Evolutionary conservation across 2,113 vertebrate species (phyloP), one percentile per base, ranked within the genome.

Genomic region (Embiotoca jacksoni): DNA sequence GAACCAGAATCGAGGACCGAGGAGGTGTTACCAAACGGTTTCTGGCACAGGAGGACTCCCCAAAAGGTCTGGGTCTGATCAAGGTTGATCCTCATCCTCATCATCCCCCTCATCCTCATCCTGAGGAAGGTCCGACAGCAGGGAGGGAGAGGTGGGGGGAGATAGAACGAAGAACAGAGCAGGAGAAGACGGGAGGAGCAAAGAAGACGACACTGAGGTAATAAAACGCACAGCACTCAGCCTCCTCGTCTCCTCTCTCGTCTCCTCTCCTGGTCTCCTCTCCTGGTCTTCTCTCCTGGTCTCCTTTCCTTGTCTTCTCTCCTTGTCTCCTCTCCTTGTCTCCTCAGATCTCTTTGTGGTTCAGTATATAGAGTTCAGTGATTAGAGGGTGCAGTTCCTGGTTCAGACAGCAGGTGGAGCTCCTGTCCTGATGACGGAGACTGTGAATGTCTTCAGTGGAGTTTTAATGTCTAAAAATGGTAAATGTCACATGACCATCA

Each of bases 201-300:
- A 66, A 74, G 60, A 75, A 53, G 4, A 85, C 54, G n/a, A 3
- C 47, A 3, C 75, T 83, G 2, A 89, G 86, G 90, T 91, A 52
- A 83, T 32, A 65, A 47, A 72, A 58, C 3, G 44, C 36, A 41
- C 49, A 9, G 36, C 16, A 44, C 23, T 47, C 9, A 23, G 31
- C 23, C 23, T n/a, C 14, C 57, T 65, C 15, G 31, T 65, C 33
- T 78, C 39, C 1, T 44, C 23, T 69, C 36, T 49, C n/a, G 1
- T 44, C 7, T 44, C 41, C 1, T 44, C 41, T 7, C 41, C 41
- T 44, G 8, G 41, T 44, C 41, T 44, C 6, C 39, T 3, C 39
- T 41, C 39, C 6, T 41, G 2, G 39, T 23, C 23, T 50, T n/a
- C 15, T 50, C 1, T 15, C 15, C 47, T 5, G 13, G 11, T 15